Conservation (phyloP, 1,140 invertebrate genomes). For the Sarcophaga peregrina region DNA sequence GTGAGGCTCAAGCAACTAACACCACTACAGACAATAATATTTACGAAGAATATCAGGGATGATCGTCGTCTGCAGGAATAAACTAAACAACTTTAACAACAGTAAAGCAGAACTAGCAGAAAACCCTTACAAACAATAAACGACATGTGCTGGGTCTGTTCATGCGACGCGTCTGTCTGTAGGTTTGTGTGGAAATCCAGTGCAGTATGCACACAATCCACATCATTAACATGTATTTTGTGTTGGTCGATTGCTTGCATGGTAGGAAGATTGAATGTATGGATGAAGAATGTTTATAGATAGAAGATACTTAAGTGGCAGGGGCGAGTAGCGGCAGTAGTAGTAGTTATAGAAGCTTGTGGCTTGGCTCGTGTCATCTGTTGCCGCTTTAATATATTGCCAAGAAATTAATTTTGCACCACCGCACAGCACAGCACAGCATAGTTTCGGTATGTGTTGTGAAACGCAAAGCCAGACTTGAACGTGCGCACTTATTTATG, state of each 20-base stretch:
- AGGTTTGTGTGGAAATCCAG: not conserved
- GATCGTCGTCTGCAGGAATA: too few relatives aligned
- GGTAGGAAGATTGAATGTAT: not conserved
- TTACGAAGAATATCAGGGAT: too few relatives aligned
- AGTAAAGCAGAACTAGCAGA: too few relatives aligned
- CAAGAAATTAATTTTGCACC: constrained; percentile 47
- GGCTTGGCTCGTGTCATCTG: constrained; percentile 42
- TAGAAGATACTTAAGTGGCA: not conserved
- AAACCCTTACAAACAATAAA: too few relatives aligned
- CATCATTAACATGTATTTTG: constrained; percentile 10
- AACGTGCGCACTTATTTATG: too few relatives aligned
- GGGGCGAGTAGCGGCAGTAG: not conserved
- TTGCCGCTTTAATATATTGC: constrained; percentile 42
- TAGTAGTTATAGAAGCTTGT: constrained; percentile 13
- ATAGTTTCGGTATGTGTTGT: not conserved
- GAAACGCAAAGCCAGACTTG: too few relatives aligned
- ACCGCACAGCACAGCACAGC: not conserved
- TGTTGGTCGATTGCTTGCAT: not conserved
- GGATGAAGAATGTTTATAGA: too few relatives aligned
- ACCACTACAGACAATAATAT: too few relatives aligned
- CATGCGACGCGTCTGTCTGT: too few relatives aligned
- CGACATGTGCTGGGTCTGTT: too few relatives aligned
- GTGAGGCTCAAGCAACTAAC: too few relatives aligned
- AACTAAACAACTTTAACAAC: too few relatives aligned
- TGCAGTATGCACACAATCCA: not conserved